Conservation (phyloP, 2,113 vertebrate genomes). For the Mirza zaza region DNA sequence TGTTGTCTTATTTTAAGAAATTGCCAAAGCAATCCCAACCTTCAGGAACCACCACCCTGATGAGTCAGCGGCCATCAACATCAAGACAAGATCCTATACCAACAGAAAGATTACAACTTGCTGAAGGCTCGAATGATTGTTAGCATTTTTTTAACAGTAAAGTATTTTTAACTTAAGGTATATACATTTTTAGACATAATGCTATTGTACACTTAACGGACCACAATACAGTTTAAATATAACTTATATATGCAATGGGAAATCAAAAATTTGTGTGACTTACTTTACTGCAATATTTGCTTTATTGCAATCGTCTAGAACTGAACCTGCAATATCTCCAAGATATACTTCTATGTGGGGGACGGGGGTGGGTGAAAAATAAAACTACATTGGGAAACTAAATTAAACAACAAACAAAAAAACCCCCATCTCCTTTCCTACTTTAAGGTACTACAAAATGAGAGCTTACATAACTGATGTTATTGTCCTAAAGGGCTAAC, state of each 20-base stretch:
- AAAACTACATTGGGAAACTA: not conserved
- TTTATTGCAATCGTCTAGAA: not conserved
- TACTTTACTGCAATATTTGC: not conserved
- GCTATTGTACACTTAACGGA: not conserved
- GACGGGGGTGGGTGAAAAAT: not conserved
- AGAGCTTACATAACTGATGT: not conserved
- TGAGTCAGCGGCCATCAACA: not conserved
- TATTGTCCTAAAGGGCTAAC: not conserved
- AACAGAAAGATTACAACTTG: not conserved
- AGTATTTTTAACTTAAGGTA: not conserved
- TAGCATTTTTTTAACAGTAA: not conserved
- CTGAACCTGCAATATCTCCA: not conserved
- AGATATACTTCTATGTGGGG: not conserved
- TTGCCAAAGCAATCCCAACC: not conserved
- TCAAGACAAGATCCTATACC: too few species aligned
- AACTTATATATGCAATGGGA: not conserved
- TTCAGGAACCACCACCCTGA: not conserved
- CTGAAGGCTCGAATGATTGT: not conserved
- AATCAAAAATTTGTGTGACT: not conserved
- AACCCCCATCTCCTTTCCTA: not conserved
- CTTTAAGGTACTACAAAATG: not conserved
- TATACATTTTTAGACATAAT: not conserved
- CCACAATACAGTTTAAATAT: not conserved
- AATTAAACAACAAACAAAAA: constrained; percentile 12
- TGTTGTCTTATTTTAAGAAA: not conserved